A percentile compares a stretch with the other conserved stretches of the same genome.
These are phyloP conservation scores for Caradrina clavipalpis DNA, from an alignment of 2,888 invertebrate species.

Conservation along the genomic window DNA sequence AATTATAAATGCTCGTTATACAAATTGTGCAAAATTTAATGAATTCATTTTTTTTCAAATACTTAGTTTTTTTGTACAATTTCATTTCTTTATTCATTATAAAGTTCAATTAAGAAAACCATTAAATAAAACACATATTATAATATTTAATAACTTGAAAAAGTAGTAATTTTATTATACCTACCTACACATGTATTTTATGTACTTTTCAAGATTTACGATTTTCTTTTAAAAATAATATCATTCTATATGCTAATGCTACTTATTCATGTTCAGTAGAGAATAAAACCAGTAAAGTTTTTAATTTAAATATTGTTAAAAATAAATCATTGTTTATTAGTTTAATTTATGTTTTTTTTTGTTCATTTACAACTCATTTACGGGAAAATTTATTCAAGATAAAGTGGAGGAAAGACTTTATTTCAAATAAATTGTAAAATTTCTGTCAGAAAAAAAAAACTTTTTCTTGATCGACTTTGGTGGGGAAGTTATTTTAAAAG, in stretches of 20 bases:
- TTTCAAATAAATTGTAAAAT: conserved; percentile 5
- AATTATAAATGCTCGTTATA: too few relatives aligned
- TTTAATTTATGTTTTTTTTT: conserved; percentile 32
- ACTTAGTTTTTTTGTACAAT: neutral
- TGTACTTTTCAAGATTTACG: conserved; percentile 21
- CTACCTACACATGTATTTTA: neutral
- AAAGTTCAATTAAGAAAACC: neutral
- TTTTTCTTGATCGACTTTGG: too few relatives aligned
- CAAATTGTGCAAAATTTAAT: neutral
- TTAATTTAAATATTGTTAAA: conserved; percentile 15
- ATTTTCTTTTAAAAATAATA: conserved; percentile 14
- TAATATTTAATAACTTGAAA: conserved; percentile 1
- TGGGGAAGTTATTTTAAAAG: too few relatives aligned
- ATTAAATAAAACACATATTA: neutral
- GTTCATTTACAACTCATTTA: conserved; percentile 19
- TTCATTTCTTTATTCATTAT: neutral
- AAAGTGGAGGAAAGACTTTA: neutral
- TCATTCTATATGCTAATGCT: conserved; percentile 41
- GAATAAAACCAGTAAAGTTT: conserved; percentile 13
- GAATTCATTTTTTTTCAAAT: neutral
- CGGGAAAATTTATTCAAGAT: conserved; percentile 34
- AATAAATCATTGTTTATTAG: conserved; percentile 18
- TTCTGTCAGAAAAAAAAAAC: too few relatives aligned
- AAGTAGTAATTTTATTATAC: neutral
- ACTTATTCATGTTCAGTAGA: conserved; percentile 18